These are phyloP conservation scores for Notothenia rossii DNA, from an alignment of 2,113 vertebrate genomes.

Conservation along the genomic window DNA sequence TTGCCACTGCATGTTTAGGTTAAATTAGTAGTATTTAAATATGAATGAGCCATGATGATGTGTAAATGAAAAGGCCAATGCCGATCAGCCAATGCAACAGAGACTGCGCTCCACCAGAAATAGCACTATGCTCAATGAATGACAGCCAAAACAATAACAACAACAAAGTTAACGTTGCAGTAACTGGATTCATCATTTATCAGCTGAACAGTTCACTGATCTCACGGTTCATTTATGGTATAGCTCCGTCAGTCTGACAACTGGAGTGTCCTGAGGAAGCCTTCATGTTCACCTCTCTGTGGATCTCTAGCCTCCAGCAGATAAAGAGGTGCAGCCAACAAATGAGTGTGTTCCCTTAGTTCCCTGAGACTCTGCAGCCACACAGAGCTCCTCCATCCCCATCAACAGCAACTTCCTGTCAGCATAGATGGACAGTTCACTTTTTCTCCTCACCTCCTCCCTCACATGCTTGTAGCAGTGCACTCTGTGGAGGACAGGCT, in stretches of 20 bases:
- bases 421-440: background rate
- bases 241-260: background rate
- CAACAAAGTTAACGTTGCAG: background rate
- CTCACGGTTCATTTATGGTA: background rate
- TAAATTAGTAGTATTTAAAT: background rate
- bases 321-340: background rate
- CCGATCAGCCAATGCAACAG: background rate
- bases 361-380: background rate
- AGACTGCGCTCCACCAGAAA: background rate
- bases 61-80: background rate
- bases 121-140: background rate
- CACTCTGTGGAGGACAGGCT: background rate
- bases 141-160: background rate
- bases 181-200: background rate
- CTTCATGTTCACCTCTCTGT: background rate
- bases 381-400: slow-evolving; percentile 22
- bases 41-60: background rate
- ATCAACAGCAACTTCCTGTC: background rate
- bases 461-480: background rate
- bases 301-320: background rate
- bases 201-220: background rate
- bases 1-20: background rate
- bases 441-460: background rate
- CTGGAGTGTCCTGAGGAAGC: background rate
- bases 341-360: slow-evolving; percentile 3